Base-by-base conservation (phyloP, 2,888 invertebrate genomes). In the Falcaria lacertinaria region DNA sequence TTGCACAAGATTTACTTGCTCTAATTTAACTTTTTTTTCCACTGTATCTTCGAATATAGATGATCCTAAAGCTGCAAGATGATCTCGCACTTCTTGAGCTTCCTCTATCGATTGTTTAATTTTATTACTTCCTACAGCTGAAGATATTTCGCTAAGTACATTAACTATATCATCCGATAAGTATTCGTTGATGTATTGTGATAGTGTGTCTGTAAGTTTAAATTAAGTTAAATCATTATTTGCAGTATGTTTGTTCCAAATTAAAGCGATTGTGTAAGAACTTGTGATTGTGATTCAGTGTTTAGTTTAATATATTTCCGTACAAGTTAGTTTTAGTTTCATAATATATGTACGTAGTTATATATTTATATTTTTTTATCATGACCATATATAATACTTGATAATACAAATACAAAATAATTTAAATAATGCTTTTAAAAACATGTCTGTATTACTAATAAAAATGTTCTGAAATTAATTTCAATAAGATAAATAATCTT, bases 141-240 rank as follows among this genome's bases (percentile, higher is more conserved):
- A 41, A 15, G 55, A 50, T 49, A 69, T 51, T 45, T 61, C 42
- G 22, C 54, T 38, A 3, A 72, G 36, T 28, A 56, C 50, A 45
- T 61, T 51, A 39, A 52, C 39, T 11, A 64, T 43, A 34, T 68
- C 53, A 11, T 68, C 60, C 2, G 62, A 57, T 43, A 69, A 49
- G 44, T 60, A 74, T n/a, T 64, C 59, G 40, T 69, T 57, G 47
- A 75, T 59, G 43, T 62, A 61, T 43, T 63, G 59, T 44, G 64
- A 38, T 15, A 55, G 45, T 41, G 45, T 48, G 43, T 47, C 52
- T 52, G 54, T 47, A 50, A 51, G 33, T 33, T 8, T 36, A 6
- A 35, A 4, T 17, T 15, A n/a, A n/a, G n/a, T n/a, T n/a, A n/a
- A n/a, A n/a, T n/a, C n/a, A n/a, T n/a, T n/a, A n/a, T n/a, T 14